A percentile compares a stretch with the other conserved stretches of the same genome.
These are phyloP conservation scores for Parapsyche elsis DNA, from an alignment of 1,140 invertebrate genomes.

Conservation along the genomic window DNA sequence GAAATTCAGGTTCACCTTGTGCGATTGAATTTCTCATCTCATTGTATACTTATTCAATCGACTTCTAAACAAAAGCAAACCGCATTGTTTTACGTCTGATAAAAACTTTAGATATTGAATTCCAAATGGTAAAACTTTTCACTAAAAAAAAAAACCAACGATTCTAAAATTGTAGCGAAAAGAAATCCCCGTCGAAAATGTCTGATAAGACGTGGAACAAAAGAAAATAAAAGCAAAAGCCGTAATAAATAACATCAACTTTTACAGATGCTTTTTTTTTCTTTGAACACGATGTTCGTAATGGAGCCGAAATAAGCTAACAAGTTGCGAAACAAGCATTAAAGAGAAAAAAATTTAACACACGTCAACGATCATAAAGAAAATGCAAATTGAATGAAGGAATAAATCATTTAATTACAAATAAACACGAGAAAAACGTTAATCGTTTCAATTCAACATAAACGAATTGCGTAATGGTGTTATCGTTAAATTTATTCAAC, in stretches of 20 bases:
- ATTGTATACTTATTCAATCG: too few species aligned
- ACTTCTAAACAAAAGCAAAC: too few species aligned
- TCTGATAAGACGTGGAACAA: background rate
- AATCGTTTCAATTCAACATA: too few species aligned
- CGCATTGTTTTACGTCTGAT: too few species aligned
- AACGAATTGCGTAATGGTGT: too few species aligned
- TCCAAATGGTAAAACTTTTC: background rate
- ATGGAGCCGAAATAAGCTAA: slow-evolving; percentile 12
- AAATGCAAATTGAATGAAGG: too few species aligned
- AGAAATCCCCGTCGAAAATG: background rate
- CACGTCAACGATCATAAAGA: slow-evolving; percentile 9
- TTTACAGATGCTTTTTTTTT: slow-evolving; percentile 15
- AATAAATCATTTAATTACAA: too few species aligned
- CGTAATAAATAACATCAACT: slow-evolving; percentile 23
- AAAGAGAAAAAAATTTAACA: slow-evolving; percentile 8
- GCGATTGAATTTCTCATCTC: too few species aligned
- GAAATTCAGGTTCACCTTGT: too few species aligned
- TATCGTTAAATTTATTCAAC: too few species aligned
- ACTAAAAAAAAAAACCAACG: background rate
- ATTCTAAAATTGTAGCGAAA: background rate
- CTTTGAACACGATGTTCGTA: background rate
- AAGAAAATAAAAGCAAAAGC: background rate
- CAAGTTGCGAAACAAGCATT: slow-evolving; percentile 3
- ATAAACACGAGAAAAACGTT: too few species aligned
- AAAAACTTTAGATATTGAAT: background rate